Percentiles rank a stretch among this genome's conserved stretches.
phyloP scores from a whole-genome alignment of 2,888 invertebrate species.

The Sphaerophoria rueppellii region DNA sequence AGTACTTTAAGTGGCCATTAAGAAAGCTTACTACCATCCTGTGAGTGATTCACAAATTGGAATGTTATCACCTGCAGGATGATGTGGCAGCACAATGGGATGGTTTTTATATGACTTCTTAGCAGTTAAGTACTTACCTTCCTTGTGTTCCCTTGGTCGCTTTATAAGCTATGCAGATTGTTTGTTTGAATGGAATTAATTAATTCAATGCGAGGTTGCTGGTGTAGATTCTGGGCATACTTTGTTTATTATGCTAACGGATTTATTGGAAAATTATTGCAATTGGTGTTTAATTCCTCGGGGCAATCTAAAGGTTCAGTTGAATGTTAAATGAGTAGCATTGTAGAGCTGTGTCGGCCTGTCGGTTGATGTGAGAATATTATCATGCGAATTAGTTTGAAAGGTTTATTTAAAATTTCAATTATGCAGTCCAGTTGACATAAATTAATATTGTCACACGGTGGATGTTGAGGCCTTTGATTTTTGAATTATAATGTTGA shows the following conservation, averaged over 20 bases:
- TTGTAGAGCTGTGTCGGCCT: no score
- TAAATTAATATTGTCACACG: no score
- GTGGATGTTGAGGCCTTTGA: no score
- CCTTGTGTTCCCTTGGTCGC: neutral
- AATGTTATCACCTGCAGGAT: slow-evolving; percentile 65
- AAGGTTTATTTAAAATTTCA: no score
- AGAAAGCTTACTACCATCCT: slow-evolving; percentile 27
- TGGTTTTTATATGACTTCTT: neutral
- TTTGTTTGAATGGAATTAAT: slow-evolving; percentile 35
- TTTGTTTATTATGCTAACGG: slow-evolving; percentile 43
- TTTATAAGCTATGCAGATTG: neutral
- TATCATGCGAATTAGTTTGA: no score
- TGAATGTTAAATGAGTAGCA: neutral
- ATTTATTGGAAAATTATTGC: slow-evolving; percentile 43
- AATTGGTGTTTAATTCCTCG: neutral
- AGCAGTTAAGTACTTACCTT: neutral
- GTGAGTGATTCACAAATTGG: slow-evolving; percentile 52
- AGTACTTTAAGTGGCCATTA: slow-evolving; percentile 69
- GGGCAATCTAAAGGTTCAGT: neutral
- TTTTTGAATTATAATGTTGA: no score
- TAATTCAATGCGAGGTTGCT: slow-evolving; percentile 64
- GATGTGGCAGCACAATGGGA: neutral
- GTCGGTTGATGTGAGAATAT: no score
- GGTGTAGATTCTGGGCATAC: slow-evolving; percentile 41
- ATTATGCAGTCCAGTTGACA: no score